A percentile compares a stretch with the other conserved stretches of the same genome.
phyloP scores from a whole-genome alignment of 2,797 vertebrate species.

The Anguilla marmorata region DNA sequence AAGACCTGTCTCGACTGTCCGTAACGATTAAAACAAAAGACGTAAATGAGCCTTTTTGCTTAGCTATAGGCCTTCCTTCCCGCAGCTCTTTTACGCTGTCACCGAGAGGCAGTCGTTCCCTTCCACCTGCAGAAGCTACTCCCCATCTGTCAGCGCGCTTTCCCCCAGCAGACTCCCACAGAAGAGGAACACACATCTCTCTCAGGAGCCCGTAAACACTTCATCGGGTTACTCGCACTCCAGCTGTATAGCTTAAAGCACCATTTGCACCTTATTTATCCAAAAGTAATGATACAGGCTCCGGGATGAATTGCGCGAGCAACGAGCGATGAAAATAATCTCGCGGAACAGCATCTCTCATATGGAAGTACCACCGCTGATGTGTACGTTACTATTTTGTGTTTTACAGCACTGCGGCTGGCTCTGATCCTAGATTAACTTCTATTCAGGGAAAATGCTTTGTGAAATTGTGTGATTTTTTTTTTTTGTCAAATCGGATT shows the following conservation, averaged over 20 bases:
- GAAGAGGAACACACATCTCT: slow-evolving; percentile 7
- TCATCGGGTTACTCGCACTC: not conserved
- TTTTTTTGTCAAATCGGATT: too few relatives aligned
- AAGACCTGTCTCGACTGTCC: not conserved
- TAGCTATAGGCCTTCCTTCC: not conserved
- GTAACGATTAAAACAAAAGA: not conserved
- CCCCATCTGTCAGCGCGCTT: slow-evolving; percentile 22
- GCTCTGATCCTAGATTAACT: too few relatives aligned
- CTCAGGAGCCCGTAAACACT: slow-evolving; percentile 33
- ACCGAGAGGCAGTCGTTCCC: not conserved
- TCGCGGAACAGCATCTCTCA: not conserved
- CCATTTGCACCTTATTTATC: not conserved
- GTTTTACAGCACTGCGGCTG: too few relatives aligned
- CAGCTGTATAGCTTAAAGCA: slow-evolving; percentile 4
- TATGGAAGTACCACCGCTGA: not conserved
- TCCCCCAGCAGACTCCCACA: not conserved
- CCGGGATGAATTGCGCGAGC: not conserved
- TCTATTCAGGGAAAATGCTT: too few relatives aligned
- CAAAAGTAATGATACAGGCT: not conserved
- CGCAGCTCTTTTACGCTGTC: not conserved
- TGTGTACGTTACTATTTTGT: not conserved
- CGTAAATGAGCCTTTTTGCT: not conserved
- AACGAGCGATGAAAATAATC: not conserved
- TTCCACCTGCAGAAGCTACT: not conserved
- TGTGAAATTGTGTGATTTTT: not conserved